These are phyloP conservation scores for Promerops cafer DNA, from an alignment of 2,113 vertebrate genomes.

Conservation along the genomic window DNA sequence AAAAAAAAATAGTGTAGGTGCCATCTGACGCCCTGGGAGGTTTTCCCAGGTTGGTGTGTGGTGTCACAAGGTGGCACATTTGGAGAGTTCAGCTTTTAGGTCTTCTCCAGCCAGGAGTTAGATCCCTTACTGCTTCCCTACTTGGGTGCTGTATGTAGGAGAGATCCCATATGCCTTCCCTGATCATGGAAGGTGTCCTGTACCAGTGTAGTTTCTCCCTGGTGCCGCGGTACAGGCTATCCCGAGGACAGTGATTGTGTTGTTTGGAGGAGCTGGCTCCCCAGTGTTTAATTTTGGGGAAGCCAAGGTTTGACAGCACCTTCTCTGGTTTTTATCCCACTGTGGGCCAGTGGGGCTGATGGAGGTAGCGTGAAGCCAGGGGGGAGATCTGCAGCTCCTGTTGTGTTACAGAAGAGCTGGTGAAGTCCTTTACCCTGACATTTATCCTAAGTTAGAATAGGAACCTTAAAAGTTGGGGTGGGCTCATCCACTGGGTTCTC, in stretches of 20 bases:
- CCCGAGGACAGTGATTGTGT: background rate
- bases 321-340: accelerated
- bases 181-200: background rate
- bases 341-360: background rate
- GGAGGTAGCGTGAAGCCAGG: background rate
- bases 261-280: background rate
- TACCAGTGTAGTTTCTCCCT: background rate
- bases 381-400: background rate
- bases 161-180: background rate
- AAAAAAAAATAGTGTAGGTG: background rate
- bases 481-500: background rate
- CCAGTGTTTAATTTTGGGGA: accelerated
- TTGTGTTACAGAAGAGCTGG: background rate
- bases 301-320: background rate
- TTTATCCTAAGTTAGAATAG: background rate
- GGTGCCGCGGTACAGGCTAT: accelerated
- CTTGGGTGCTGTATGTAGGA: background rate
- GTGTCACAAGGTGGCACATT: background rate
- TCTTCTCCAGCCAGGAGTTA: background rate
- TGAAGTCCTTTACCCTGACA: background rate
- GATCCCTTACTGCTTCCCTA: background rate
- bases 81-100: background rate
- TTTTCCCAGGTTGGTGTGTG: background rate
- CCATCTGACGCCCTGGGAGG: background rate
- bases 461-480: background rate